Base-by-base conservation (phyloP, 2,797 vertebrate genomes). In the Oophaga sylvatica region DNA sequence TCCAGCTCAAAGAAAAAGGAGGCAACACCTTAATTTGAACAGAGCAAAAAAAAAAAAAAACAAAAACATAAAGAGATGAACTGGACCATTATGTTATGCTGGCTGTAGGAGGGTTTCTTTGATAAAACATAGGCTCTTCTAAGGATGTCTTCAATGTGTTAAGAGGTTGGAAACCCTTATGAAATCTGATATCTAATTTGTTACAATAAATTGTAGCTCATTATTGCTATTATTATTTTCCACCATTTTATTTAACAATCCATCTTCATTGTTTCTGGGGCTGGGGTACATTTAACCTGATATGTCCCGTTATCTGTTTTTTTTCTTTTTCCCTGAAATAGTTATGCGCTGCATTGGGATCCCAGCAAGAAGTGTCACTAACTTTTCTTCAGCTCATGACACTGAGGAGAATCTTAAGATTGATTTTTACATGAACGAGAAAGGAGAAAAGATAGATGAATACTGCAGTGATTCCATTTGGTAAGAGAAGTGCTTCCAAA, bases 301-400 rank as follows among this genome's bases (percentile, higher is more conserved):
- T 56, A 75, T 60, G 19, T 79, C 59, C 17, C 19, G 45, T 53
- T 53, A 8, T 53, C 9, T 11, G 1, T 48, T n/a, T 63, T 17
- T 75, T 68, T 5, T n/a, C 9, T 41, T 62, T 11, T 88, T 35
- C 9, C 12, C 4, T 26, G 1, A 12, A 53, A 56, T 90, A 95
- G 93, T 94, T 56, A 92, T 95, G 92, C 90, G 94, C 29, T 91
- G 93, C 5, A 1, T 94, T 85, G 94, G 94, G 19, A 90, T 94
- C 59, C 92, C 94, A 0, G 83, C 63, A 15, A 90, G 92, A 75
- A 93, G 92, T 0, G 90, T 94, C 62, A 93, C 90, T 0, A 92
- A 90, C 87, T 95, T 94, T 8, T 77, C 91, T 10, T 90, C 94
- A 0, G 93, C 93, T 0, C 93, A 94, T 0, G 93, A 94, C 0